Evolutionary conservation across 1,140 invertebrate genomes (phyloP), one percentile per base, ranked within the genome.

Genomic region (Leptinotarsa lineolata): DNA sequence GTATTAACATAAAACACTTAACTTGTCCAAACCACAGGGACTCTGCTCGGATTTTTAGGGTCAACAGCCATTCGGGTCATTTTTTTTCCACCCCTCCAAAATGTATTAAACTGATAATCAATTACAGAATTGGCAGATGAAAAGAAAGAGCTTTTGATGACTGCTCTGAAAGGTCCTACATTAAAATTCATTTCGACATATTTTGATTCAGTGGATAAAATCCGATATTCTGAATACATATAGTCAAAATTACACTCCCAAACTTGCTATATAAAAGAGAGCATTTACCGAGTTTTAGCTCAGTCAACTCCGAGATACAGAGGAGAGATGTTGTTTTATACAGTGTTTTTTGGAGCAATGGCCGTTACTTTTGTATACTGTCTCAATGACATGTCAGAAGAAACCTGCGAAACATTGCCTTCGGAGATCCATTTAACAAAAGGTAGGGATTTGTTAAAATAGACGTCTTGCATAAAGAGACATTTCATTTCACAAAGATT

Each of bases 341-440:
- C 63, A 72, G 22, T 77, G 20, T 44, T 77, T 18, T 30, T 78
- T 58, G 72, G 70, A 48, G 45, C 69, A 18, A 16, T 78, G 20
- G 70, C 72, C 16, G n/a, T 76, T 61, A 64, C 70, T n/a, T 77
- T 72, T 65, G 76, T 73, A 44, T 74, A 65, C 66, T 74, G 77
- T 66, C 76, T 80, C n/a, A 76, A 67, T 54, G 81, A 82, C 44
- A 54, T 82, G 21, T 73, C 79, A 1, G 88, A 89, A 72, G 89
- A 91, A 82, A 90, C 88, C 72, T 94, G 93, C 82, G 93, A 94
- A 84, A 94, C 92, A 8, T 83, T 94, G 8, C 91, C 92, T 48
- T 93, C 92, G 2, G 91, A 93, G 79, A 89, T 95, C 72, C 92
- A 94, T 81, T 87, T 95, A 72, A 91, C 90, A 63, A 94, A 94